A percentile compares a stretch with the other conserved stretches of the same genome.
Evolutionary conservation across 1,140 invertebrate species (phyloP).

Genomic region (Physella acuta): DNA sequence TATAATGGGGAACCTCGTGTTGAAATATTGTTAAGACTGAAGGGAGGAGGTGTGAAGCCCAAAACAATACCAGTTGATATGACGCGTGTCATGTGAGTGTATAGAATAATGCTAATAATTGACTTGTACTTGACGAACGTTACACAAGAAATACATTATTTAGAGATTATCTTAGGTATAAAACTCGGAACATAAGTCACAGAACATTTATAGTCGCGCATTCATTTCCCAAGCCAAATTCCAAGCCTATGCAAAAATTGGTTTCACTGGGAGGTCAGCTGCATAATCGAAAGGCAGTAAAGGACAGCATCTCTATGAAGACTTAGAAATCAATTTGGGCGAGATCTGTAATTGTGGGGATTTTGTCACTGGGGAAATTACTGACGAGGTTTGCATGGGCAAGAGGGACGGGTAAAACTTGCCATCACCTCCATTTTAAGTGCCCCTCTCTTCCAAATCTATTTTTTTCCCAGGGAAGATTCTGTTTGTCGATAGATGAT

Average conservation of each 20-base stretch:
- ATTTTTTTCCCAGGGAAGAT: too few species aligned
- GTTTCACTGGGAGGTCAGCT: not conserved
- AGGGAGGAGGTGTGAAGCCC: too few species aligned
- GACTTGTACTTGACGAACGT: too few species aligned
- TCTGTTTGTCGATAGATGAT: too few species aligned
- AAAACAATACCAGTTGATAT: too few species aligned
- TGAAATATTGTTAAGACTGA: too few species aligned
- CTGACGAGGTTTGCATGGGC: not conserved
- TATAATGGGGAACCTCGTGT: too few species aligned
- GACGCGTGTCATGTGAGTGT: too few species aligned
- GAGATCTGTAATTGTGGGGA: constrained; percentile 9
- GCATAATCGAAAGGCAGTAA: not conserved
- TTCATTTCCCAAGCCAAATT: not conserved
- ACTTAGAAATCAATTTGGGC: constrained; percentile 3
- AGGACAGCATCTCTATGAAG: constrained; percentile 1
- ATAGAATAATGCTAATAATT: too few species aligned
- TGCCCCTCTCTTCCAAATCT: not conserved
- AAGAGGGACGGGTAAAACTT: not conserved
- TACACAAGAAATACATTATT: too few species aligned
- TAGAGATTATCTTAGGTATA: too few species aligned
- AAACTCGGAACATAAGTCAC: too few species aligned
- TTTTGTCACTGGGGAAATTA: constrained; percentile 17
- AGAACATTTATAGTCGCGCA: constrained; percentile 2
- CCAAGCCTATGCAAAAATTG: constrained; percentile 1
- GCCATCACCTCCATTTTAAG: not conserved